These are phyloP conservation scores for Galeopterus variegatus DNA, from an alignment of 2,113 vertebrate species.

Conservation along the genomic window DNA sequence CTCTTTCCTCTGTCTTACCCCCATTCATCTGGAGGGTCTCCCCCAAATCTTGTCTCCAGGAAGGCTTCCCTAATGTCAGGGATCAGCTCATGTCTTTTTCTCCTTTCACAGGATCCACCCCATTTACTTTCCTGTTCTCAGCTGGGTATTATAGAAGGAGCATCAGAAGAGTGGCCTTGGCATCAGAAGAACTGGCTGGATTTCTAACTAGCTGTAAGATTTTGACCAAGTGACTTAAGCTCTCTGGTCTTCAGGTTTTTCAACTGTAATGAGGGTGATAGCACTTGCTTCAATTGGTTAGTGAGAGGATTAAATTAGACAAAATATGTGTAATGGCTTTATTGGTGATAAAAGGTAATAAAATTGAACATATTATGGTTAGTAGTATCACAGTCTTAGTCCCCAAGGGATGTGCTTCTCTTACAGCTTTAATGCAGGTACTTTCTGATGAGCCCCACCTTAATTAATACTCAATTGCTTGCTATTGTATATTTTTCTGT, in stretches of 20 bases:
- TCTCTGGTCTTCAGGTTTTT: constrained; percentile 29
- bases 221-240: constrained; percentile 1
- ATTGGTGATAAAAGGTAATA: constrained; percentile 56
- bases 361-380: constrained; percentile 42
- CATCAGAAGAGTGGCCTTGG: not conserved
- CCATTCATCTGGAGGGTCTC: not conserved
- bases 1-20: not conserved
- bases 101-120: not conserved
- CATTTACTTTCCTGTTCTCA: not conserved
- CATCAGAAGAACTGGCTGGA: not conserved
- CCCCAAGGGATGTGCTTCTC: not conserved
- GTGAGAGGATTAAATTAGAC: constrained; percentile 61
- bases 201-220: not conserved
- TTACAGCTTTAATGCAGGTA: not conserved
- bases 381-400: not conserved
- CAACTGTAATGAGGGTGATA: constrained; percentile 1
- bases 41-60: not conserved
- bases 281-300: constrained; percentile 40
- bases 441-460: not conserved
- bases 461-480: not conserved
- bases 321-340: constrained; percentile 52
- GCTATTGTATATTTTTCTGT: constrained; percentile 24
- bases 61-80: not conserved
- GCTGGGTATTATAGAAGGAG: not conserved
- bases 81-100: not conserved